phyloP scores from a whole-genome alignment of 2,888 invertebrate genomes.

The Ligdia adustata region DNA sequence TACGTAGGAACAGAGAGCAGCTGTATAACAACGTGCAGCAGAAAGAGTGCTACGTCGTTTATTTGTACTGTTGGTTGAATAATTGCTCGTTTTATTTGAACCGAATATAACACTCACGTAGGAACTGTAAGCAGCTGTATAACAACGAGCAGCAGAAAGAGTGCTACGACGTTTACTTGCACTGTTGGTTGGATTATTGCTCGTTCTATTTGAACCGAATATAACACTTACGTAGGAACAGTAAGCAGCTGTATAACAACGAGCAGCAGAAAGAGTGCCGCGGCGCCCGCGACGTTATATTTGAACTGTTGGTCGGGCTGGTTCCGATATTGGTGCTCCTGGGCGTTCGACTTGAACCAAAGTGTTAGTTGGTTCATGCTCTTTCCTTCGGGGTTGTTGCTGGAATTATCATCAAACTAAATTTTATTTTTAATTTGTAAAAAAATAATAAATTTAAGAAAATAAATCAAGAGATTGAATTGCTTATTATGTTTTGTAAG shows the following conservation, averaged over 20 bases:
- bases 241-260: constrained; percentile 91
- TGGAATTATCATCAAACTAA: too few relatives aligned
- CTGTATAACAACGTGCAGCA: too few relatives aligned
- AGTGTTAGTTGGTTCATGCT: constrained; percentile 89
- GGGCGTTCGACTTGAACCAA: constrained; percentile 90
- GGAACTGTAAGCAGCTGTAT: too few relatives aligned
- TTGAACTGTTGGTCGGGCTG: constrained; percentile 93
- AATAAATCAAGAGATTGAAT: too few relatives aligned
- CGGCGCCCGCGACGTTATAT: constrained; percentile 92
- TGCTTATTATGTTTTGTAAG: too few relatives aligned
- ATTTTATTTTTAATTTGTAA: too few relatives aligned
- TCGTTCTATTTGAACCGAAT: constrained; percentile 91
- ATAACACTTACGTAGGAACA: constrained; percentile 89
- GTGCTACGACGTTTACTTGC: constrained; percentile 90
- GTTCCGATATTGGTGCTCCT: constrained; percentile 91
- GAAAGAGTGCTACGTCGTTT: too few relatives aligned
- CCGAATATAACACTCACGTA: too few relatives aligned
- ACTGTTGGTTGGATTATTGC: constrained; percentile 92
- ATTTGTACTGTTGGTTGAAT: too few relatives aligned
- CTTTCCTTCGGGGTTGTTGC: constrained; percentile 85
- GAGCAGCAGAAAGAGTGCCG: constrained; percentile 90
- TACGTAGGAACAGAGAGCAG: too few relatives aligned
- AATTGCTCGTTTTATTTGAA: too few relatives aligned
- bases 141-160: constrained; percentile 90
- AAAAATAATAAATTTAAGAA: too few relatives aligned